Percentiles rank a stretch among this genome's conserved stretches.
Evolutionary conservation across 2,888 invertebrate species (phyloP).

Genomic region (Phasia obesa): DNA sequence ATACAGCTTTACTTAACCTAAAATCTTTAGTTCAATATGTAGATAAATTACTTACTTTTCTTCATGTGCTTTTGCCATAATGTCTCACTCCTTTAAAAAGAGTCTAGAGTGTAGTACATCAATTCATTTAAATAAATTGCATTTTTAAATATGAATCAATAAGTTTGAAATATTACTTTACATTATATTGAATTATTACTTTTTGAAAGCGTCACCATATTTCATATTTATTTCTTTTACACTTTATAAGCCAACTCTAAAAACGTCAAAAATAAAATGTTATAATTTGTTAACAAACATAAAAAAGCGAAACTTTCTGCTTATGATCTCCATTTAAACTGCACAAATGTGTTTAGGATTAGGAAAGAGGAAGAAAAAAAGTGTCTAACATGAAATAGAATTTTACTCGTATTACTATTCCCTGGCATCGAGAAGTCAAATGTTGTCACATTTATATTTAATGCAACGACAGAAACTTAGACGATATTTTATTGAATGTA

Average conservation of each 20-base stretch:
- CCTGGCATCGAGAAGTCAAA: conserved; percentile 66
- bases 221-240: conserved; percentile 13
- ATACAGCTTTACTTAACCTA: too few species aligned
- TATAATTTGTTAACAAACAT: conserved; percentile 60
- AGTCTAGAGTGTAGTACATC: too few species aligned
- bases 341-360: conserved; percentile 18
- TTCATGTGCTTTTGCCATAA: too few species aligned
- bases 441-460: conserved; percentile 68
- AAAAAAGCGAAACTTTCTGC: conserved; percentile 38
- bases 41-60: too few species aligned
- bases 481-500: too few species aligned
- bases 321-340: conserved; percentile 53
- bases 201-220: conserved; percentile 26
- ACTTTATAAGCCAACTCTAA: conserved; percentile 39
- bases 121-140: conserved; percentile 45
- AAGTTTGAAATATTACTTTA: conserved; percentile 44
- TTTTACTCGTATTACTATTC: conserved; percentile 51
- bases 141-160: conserved; percentile 17
- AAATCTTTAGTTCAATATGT: too few species aligned
- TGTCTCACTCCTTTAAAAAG: too few species aligned
- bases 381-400: conserved; percentile 49
- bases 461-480: conserved; percentile 36
- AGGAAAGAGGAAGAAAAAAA: conserved; percentile 20
- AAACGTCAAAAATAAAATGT: conserved; percentile 50
- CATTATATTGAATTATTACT: conserved; percentile 7